A percentile compares a stretch with the other conserved stretches of the same genome.
Evolutionary conservation across 2,113 vertebrate genomes (phyloP).

Genomic region (Atherinomorus stipes): DNA sequence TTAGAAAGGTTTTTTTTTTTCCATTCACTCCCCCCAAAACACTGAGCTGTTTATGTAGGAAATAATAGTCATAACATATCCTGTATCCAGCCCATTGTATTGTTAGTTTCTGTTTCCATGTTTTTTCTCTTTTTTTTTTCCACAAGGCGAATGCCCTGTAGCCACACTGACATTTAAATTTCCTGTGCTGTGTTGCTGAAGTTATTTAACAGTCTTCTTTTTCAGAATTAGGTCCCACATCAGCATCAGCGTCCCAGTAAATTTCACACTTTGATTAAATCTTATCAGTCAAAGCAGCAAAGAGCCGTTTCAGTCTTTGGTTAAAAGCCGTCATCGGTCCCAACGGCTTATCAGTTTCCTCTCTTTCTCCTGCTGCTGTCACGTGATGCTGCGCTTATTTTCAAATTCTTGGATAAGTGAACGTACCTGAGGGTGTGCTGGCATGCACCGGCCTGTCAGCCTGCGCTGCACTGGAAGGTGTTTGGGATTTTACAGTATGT

Average conservation of each 20-base stretch:
- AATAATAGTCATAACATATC: conserved; percentile 59
- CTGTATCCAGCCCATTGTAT: conserved; percentile 58
- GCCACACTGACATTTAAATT: conserved; percentile 48
- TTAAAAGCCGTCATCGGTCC: neutral
- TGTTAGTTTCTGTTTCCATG: conserved; percentile 65
- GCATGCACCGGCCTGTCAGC: conserved; percentile 48
- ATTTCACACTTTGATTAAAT: neutral
- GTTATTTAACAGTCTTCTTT: conserved; percentile 14
- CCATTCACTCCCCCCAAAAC: conserved; percentile 34
- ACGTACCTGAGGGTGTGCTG: conserved; percentile 15
- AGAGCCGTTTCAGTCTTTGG: neutral
- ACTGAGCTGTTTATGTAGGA: conserved; percentile 60
- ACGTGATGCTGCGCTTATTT: neutral
- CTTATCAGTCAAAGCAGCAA: neutral
- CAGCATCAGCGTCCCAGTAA: neutral
- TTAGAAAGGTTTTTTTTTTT: conserved; percentile 27
- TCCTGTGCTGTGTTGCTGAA: conserved; percentile 45
- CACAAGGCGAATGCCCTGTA: too few species aligned
- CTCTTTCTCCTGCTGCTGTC: neutral
- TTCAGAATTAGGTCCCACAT: neutral
- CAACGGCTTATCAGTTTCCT: neutral
- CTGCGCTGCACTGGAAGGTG: neutral
- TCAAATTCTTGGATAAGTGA: neutral
- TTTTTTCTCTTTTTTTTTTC: too few species aligned
- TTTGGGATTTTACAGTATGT: conserved; percentile 35